Conservation (phyloP, 2,797 vertebrate genomes). For the Takifugu ocellatus region DNA sequence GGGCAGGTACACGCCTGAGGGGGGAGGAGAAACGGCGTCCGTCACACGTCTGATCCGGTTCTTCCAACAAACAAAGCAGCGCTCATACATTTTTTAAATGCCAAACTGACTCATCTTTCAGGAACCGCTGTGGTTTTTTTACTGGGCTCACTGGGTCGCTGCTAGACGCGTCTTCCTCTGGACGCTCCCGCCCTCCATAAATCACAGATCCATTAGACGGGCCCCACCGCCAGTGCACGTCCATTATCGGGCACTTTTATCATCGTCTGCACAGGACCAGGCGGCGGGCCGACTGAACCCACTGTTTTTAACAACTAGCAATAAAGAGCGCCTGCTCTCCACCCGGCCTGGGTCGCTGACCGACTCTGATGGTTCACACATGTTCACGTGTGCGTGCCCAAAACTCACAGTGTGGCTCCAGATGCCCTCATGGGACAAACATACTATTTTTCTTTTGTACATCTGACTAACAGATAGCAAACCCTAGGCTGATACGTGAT, state of each 20-base stretch:
- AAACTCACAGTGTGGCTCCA: not conserved
- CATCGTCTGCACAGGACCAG: slow-evolving; percentile 35
- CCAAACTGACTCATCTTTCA: slow-evolving; percentile 22
- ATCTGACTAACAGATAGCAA: slow-evolving; percentile 22
- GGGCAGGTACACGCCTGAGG: slow-evolving; percentile 90
- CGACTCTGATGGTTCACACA: slow-evolving; percentile 43
- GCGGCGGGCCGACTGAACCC: slow-evolving; percentile 56
- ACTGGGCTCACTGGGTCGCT: slow-evolving; percentile 53
- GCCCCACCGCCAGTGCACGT: slow-evolving; percentile 41
- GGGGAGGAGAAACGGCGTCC: too few species aligned
- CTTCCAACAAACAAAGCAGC: not conserved
- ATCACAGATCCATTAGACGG: slow-evolving; percentile 41
- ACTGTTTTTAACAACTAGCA: slow-evolving; percentile 50
- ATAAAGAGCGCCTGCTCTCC: slow-evolving; percentile 18
- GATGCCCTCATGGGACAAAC: slow-evolving; percentile 2
- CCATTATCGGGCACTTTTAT: slow-evolving; percentile 49
- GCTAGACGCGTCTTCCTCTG: slow-evolving; percentile 17
- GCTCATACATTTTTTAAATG: slow-evolving; percentile 12
- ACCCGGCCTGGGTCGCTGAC: slow-evolving; percentile 22
- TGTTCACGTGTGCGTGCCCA: slow-evolving; percentile 16
- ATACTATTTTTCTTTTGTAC: slow-evolving; percentile 17
- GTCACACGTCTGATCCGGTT: too few species aligned
- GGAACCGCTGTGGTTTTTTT: slow-evolving; percentile 39
- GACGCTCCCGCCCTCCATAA: slow-evolving; percentile 52
- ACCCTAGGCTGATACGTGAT: slow-evolving; percentile 5